phyloP scores from a whole-genome alignment of 2,113 vertebrate genomes.

The Laterallus jamaicensis region DNA sequence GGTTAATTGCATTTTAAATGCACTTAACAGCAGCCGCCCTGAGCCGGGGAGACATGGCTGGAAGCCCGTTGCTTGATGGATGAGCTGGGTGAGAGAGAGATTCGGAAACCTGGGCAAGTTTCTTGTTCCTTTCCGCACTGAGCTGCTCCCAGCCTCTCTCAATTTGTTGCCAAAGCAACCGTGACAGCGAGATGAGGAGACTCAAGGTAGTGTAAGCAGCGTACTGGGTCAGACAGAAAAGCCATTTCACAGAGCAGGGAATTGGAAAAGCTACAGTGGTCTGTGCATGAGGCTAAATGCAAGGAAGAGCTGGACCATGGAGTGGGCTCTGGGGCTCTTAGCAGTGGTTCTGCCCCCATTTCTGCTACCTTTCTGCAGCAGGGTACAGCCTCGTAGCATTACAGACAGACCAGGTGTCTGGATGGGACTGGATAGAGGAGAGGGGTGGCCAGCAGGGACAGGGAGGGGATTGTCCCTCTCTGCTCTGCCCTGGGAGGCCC shows the following conservation, averaged over 20 bases:
- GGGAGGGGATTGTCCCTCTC: too few species aligned
- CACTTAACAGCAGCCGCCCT: not conserved
- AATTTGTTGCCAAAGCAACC: slow-evolving; percentile 31
- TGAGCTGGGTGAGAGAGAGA: not conserved
- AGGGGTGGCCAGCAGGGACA: too few species aligned
- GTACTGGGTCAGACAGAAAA: not conserved
- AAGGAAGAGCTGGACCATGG: not conserved
- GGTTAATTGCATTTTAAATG: not conserved
- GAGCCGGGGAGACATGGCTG: not conserved
- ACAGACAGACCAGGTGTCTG: not conserved
- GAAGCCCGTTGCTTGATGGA: not conserved
- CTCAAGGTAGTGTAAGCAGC: not conserved
- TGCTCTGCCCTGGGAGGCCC: too few species aligned
- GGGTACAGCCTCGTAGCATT: not conserved
- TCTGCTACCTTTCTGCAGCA: not conserved
- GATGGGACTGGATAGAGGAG: not conserved
- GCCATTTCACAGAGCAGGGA: not conserved
- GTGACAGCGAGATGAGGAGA: not conserved
- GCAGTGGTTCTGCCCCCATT: rapidly evolving
- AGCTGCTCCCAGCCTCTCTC: not conserved
- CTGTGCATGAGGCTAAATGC: rapidly evolving
- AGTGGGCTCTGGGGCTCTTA: not conserved
- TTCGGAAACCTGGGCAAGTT: not conserved
- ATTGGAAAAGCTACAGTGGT: not conserved
- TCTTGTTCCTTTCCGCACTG: not conserved